Base-by-base conservation (phyloP, 2,888 invertebrate species). In the Drosophila barbarae region DNA sequence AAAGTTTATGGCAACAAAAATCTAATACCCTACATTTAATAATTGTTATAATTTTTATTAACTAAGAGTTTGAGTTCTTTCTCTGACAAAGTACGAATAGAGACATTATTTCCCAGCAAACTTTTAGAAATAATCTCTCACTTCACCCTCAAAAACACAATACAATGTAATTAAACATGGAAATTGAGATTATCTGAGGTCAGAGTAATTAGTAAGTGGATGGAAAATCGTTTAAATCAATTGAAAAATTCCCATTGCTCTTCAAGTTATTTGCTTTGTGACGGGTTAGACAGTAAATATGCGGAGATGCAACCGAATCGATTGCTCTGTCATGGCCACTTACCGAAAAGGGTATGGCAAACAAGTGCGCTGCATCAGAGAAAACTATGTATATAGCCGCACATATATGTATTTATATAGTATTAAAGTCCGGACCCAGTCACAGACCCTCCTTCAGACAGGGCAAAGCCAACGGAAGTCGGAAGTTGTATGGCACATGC, bases 401-500 rank as follows among this genome's bases (percentile, higher is more conserved):
- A n/a, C 3, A 26, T 23, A 52, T 30, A 28, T 12, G 10, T n/a
- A 12, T 41, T 49, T 32, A 41, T 36, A 51, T 44, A 51, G 56
- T 23, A 15, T 21, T 8, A 32, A 44, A 26, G 59, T 21, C 39
- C 41, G 34, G 36, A 42, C 34, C 35, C 36, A 51, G 57, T 32
- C 52, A 30, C 41, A 35, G 47, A 49, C 41, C 35, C 39, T 30
- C 35, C 38, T 58, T 38, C 68, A 60, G 55, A 32, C 46, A 53
- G 47, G 73, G 68, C 72, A 58, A 59, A 69, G 72, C 69, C 84
- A 69, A 64, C 76, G 85, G 81, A 80, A 79, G 76, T 73, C 80
- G 84, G 84, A 83, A 73, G 81, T 80, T 83, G 84, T 85, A 85
- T 69, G 77, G 69, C 85, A 77, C 76, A 83, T 83, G 81, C 77